Base-by-base conservation (phyloP, 1,140 invertebrate species). In the Eriocheir sinensis region DNA sequence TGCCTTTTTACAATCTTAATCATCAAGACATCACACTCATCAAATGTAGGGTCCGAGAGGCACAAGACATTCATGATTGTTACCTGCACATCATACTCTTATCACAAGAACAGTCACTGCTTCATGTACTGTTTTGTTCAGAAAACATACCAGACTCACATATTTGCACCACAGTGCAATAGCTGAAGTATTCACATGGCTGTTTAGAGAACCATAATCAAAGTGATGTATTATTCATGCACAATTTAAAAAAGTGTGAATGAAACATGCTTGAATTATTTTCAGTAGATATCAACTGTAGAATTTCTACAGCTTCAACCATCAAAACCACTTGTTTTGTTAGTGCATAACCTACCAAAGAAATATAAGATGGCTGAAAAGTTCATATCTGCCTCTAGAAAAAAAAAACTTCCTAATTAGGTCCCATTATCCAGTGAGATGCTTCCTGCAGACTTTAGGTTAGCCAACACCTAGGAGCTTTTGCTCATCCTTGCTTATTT, bases 161-260 rank as follows among this genome's bases (percentile, higher is more conserved):
- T 86, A 85, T 83, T n/a, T 83, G 91, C 72, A 92, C 83, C 79
- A 92, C 72, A 41, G 72, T 92, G 91, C 91, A 44, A 92, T 92
- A 92, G 72, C 41, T 41, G 40, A 92, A 53, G 21, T 38, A 83
- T 92, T 92, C 38, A 83, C 83, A 79, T 40, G 9, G 27, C n/a
- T 81, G 79, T 79, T n/a, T 83, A 53, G 48, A 48, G 8, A 27
- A 80, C 44, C 38, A 92, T 41, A 27, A 91, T 36, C 53, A 91
- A 91, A 92, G 40, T 40, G 2, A 30, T 30, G 72, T 48, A 90
- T 91, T 40, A 91, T 27, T n/a, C 30, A 21, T 81, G 27, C 80
- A 81, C 30, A 81, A 81, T 3, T 15, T 30, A 1, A 81, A 81
- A 81, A 81, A 72, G 27, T 72, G n/a, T 81, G 27, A 89, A 89